Conservation (phyloP, 2,888 invertebrate genomes). For the Thera britannica region DNA sequence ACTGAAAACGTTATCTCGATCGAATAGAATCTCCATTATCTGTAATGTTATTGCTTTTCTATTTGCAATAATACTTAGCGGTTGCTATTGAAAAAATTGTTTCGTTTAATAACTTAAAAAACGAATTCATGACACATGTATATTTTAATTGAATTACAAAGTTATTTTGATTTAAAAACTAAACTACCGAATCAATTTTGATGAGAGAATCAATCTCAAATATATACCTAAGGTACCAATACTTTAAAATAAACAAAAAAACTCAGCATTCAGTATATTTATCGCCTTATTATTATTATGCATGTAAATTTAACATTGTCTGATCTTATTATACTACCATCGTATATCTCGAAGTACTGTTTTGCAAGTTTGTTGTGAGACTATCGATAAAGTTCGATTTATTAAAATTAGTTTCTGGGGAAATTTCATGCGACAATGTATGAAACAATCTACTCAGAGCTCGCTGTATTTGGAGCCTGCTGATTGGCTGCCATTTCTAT, state of each 20-base stretch:
- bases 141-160: too few relatives aligned
- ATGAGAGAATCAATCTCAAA: too few relatives aligned
- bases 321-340: background rate
- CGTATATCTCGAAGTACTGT: conserved; percentile 7
- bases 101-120: too few relatives aligned
- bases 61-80: background rate
- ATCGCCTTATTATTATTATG: too few relatives aligned
- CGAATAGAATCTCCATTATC: background rate
- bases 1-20: background rate
- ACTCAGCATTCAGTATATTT: too few relatives aligned
- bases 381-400: conserved; percentile 18
- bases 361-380: conserved; percentile 15
- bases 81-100: background rate
- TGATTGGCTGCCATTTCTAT: background rate
- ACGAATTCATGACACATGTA: too few relatives aligned
- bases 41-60: background rate
- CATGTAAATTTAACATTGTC: too few relatives aligned
- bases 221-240: too few relatives aligned
- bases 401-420: conserved; percentile 12
- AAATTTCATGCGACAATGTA: conserved; percentile 15
- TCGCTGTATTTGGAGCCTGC: background rate
- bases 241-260: too few relatives aligned
- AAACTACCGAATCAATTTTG: too few relatives aligned
- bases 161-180: too few relatives aligned
- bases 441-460: conserved; percentile 9